A percentile compares a stretch with the other conserved stretches of the same genome.
phyloP scores from a whole-genome alignment of 1,140 invertebrate genomes.

The Oncopeltus fasciatus region DNA sequence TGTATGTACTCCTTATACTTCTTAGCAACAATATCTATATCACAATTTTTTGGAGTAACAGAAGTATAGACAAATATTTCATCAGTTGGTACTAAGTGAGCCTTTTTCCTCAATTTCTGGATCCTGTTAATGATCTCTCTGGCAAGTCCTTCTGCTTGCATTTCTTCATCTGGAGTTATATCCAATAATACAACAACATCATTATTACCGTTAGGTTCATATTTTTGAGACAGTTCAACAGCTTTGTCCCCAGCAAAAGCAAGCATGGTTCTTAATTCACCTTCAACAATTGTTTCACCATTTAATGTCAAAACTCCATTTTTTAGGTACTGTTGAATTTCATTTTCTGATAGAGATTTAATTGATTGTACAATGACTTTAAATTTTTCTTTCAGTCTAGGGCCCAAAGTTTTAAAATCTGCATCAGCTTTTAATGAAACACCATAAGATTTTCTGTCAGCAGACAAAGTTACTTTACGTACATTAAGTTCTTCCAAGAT shows the following conservation, averaged over 20 bases:
- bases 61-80: slow-evolving; percentile 72
- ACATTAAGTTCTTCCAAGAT: slow-evolving; percentile 92
- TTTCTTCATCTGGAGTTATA: slow-evolving; percentile 66
- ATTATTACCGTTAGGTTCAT: slow-evolving; percentile 81
- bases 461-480: slow-evolving; percentile 68
- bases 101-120: slow-evolving; percentile 95
- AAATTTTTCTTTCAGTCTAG: slow-evolving; percentile 75
- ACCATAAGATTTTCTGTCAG: slow-evolving; percentile 85
- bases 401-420: slow-evolving; percentile 72
- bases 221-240: slow-evolving; percentile 46
- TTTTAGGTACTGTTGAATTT: slow-evolving; percentile 63
- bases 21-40: slow-evolving; percentile 50
- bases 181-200: slow-evolving; percentile 66
- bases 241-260: slow-evolving; percentile 41
- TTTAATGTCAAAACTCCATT: slow-evolving; percentile 54
- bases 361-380: slow-evolving; percentile 74
- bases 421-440: slow-evolving; percentile 87
- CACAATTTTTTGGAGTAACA: slow-evolving; percentile 40
- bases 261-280: slow-evolving; percentile 67
- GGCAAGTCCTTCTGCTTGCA: slow-evolving; percentile 83
- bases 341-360: slow-evolving; percentile 60
- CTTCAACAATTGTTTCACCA: slow-evolving; percentile 59
- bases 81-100: slow-evolving; percentile 82
- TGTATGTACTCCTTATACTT: slow-evolving; percentile 63
- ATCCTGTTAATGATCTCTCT: slow-evolving; percentile 92